These are phyloP conservation scores for Acanthornis magna DNA, from an alignment of 2,797 vertebrate genomes.

Conservation along the genomic window DNA sequence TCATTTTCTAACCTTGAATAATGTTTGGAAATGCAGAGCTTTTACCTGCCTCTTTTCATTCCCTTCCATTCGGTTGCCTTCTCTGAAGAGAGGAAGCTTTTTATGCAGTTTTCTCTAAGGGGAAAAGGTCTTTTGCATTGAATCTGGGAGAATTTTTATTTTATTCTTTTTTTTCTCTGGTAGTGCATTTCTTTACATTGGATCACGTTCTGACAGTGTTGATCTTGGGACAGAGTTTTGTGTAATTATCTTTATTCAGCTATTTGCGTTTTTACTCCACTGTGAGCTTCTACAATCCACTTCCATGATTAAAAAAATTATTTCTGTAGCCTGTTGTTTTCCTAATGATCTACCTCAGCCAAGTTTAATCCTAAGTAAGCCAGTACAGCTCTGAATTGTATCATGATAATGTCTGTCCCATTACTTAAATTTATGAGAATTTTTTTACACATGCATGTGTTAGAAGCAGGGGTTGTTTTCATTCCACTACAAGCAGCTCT, in stretches of 20 bases:
- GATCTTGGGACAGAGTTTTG: not conserved
- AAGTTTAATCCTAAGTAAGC: conserved; percentile 11
- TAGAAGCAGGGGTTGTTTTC: not conserved
- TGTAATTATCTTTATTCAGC: not conserved
- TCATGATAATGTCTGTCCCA: not conserved
- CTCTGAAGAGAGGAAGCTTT: not conserved
- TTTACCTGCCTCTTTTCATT: conserved; percentile 16
- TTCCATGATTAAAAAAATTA: not conserved
- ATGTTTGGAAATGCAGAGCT: not conserved
- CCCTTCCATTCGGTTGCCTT: not conserved
- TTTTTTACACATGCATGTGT: not conserved
- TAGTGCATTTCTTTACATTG: not conserved
- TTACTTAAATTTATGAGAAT: not conserved
- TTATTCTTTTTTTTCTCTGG: not conserved
- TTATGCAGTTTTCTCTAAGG: not conserved
- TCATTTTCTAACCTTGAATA: not conserved
- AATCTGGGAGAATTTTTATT: not conserved
- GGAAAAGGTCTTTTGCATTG: not conserved
- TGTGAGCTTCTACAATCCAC: not conserved
- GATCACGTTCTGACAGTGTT: not conserved
- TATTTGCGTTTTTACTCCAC: not conserved
- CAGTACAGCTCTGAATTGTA: not conserved
- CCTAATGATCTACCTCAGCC: not conserved
- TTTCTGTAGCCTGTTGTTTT: conserved; percentile 15
- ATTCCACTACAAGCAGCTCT: not conserved